phyloP scores from a whole-genome alignment of 2,888 invertebrate genomes.

The Hyles lineata region DNA sequence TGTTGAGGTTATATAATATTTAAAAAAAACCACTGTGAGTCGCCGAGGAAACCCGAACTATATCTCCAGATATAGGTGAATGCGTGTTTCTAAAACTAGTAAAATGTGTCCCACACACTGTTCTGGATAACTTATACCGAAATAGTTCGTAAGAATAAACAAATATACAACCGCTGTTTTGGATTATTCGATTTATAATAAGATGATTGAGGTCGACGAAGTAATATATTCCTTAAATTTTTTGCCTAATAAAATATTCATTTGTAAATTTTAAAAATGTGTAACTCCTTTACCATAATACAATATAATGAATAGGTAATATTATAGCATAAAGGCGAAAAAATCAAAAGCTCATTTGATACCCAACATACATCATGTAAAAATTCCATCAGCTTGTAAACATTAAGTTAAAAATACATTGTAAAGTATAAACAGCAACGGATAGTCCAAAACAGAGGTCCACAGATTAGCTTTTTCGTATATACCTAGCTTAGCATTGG shows the following conservation, averaged over 20 bases:
- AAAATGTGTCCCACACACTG: constrained; percentile 65
- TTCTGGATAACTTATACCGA: constrained; percentile 84
- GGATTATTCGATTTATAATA: constrained; percentile 23
- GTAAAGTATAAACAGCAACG: constrained; percentile 8
- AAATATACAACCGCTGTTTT: constrained; percentile 34
- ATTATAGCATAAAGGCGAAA: background rate
- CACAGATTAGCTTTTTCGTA: constrained; percentile 52
- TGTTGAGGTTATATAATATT: constrained; percentile 35
- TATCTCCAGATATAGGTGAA: background rate
- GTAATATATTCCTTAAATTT: background rate
- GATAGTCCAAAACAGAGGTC: constrained; percentile 47
- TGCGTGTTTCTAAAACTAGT: constrained; percentile 45
- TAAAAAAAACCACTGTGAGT: background rate
- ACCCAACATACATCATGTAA: background rate
- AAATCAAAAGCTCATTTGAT: background rate
- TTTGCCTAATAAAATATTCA: background rate
- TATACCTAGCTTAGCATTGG: constrained; percentile 65
- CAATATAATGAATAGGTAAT: background rate
- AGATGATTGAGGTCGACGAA: background rate
- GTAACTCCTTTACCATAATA: background rate
- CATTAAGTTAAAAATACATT: background rate
- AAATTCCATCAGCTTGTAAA: background rate
- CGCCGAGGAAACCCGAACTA: constrained; percentile 26
- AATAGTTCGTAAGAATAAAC: constrained; percentile 68
- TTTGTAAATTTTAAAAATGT: background rate